phyloP scores from a whole-genome alignment of 2,888 invertebrate species.

The Heliconius charithonia region DNA sequence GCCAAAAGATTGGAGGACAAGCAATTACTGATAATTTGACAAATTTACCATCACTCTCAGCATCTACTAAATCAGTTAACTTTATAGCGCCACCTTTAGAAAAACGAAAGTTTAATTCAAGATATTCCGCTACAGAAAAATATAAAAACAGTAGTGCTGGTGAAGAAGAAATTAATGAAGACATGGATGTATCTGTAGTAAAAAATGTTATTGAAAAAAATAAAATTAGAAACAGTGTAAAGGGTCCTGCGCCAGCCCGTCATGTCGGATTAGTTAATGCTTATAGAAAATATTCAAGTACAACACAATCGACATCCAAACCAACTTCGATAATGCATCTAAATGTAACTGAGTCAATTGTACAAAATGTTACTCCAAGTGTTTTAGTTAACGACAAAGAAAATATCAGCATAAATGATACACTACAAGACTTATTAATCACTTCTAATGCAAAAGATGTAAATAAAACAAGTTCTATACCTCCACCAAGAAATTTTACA shows the following conservation, averaged over 20 bases:
- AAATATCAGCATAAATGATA: slow-evolving; percentile 53
- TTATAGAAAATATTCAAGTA: slow-evolving; percentile 72
- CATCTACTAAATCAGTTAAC: slow-evolving; percentile 79
- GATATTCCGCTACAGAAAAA: slow-evolving; percentile 78
- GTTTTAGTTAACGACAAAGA: slow-evolving; percentile 59
- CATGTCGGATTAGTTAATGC: slow-evolving; percentile 77
- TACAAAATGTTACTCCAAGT: slow-evolving; percentile 59
- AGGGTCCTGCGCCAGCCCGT: slow-evolving; percentile 79
- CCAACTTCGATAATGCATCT: slow-evolving; percentile 61
- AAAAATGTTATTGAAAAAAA: slow-evolving; percentile 81
- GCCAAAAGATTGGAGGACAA: slow-evolving; percentile 83
- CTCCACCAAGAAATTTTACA: slow-evolving; percentile 67
- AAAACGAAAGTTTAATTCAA: slow-evolving; percentile 75
- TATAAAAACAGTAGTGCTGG: slow-evolving; percentile 78
- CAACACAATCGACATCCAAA: slow-evolving; percentile 64
- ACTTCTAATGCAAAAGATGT: slow-evolving; percentile 50
- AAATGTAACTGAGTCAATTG: slow-evolving; percentile 66
- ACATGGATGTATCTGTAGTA: slow-evolving; percentile 85
- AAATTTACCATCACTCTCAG: slow-evolving; percentile 74
- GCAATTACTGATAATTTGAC: slow-evolving; percentile 74
- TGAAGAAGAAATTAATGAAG: slow-evolving; percentile 83
- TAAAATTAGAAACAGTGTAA: slow-evolving; percentile 79
- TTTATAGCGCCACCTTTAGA: slow-evolving; percentile 72
- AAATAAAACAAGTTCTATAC: slow-evolving; percentile 58
- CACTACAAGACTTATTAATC: slow-evolving; percentile 50